Conservation (phyloP, 1,140 invertebrate genomes). For the Ditylenchus dipsaci region DNA sequence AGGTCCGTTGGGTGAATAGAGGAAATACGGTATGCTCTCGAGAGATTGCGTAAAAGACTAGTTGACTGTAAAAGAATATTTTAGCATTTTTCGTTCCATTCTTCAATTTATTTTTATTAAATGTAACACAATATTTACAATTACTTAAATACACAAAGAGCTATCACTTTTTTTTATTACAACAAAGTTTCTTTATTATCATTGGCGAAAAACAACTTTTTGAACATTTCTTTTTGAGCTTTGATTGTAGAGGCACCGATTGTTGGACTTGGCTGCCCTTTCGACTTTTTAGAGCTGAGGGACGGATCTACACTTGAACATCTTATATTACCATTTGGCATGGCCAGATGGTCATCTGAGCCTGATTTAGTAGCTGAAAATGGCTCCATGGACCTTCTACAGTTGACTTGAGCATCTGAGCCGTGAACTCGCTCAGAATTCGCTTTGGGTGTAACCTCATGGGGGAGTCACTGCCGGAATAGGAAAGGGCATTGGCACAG, state of each 20-base stretch:
- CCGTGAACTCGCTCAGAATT: not conserved
- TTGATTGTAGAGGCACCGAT: not conserved
- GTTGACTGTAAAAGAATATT: too few relatives aligned
- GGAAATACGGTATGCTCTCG: too few relatives aligned
- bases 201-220: not conserved
- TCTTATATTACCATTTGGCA: not conserved
- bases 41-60: too few relatives aligned
- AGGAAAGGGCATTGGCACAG: not conserved
- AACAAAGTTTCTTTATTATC: not conserved
- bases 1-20: too few relatives aligned
- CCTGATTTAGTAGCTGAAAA: too few relatives aligned
- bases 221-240: not conserved
- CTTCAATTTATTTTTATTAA: too few relatives aligned
- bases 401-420: not conserved
- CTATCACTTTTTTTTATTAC: not conserved
- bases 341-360: too few relatives aligned
- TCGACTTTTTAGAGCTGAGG: not conserved
- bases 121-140: too few relatives aligned
- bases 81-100: too few relatives aligned
- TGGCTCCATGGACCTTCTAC: not conserved
- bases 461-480: too few relatives aligned
- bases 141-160: too few relatives aligned
- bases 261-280: not conserved
- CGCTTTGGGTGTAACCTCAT: too few relatives aligned
- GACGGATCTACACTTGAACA: not conserved